Conservation (phyloP, 2,113 vertebrate genomes). For the Mola mola region DNA sequence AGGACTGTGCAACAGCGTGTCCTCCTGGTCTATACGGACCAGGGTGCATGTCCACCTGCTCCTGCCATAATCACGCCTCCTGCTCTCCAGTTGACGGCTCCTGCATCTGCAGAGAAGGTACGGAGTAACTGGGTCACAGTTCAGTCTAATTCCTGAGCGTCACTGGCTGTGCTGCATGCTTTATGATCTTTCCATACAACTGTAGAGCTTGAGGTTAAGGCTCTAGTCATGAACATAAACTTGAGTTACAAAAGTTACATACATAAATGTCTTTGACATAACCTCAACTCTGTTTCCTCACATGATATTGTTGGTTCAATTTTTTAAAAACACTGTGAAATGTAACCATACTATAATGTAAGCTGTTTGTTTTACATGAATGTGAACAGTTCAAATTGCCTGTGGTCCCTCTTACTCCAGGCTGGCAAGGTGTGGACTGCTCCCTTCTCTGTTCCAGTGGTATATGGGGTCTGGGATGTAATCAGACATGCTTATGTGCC, state of each 20-base stretch:
- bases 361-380: neutral
- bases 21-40: slow-evolving; percentile 87
- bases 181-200: no score
- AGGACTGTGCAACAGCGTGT: slow-evolving; percentile 88
- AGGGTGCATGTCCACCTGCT: slow-evolving; percentile 91
- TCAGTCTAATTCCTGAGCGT: slow-evolving; percentile 15
- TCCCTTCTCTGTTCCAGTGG: slow-evolving; percentile 91
- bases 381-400: neutral
- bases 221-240: neutral
- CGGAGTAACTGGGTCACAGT: neutral
- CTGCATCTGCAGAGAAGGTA: slow-evolving; percentile 95
- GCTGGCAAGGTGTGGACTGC: slow-evolving; percentile 95
- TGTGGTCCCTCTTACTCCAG: slow-evolving; percentile 66
- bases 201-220: no score
- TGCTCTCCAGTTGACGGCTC: slow-evolving; percentile 92
- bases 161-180: slow-evolving; percentile 2
- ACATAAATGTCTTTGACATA: no score
- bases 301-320: no score
- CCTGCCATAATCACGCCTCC: slow-evolving; percentile 87
- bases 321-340: no score
- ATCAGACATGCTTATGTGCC: slow-evolving; percentile 87
- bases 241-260: no score
- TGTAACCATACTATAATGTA: neutral
- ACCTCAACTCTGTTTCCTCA: no score
- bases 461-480: slow-evolving; percentile 92